Conservation (phyloP, 2,113 vertebrate species). For the Phyllostomus discolor region DNA sequence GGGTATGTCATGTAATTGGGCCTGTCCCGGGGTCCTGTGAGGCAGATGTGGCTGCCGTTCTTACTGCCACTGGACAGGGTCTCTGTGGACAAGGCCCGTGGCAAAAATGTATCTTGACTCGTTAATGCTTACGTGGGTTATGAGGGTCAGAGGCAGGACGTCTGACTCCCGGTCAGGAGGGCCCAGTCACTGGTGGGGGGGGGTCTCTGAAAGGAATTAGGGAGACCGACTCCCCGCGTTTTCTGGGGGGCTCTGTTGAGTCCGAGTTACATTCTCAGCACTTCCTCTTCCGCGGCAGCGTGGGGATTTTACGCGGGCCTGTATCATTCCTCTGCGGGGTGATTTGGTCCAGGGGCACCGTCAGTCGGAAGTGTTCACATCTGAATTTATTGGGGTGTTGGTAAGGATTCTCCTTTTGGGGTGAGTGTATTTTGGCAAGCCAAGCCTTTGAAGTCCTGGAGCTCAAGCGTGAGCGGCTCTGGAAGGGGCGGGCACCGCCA, state of each 20-base stretch:
- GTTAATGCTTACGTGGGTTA: background rate
- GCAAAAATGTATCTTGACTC: background rate
- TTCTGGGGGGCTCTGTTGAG: background rate
- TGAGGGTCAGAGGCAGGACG: background rate
- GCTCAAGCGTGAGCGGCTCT: background rate
- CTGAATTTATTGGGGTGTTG: background rate
- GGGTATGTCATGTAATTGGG: background rate
- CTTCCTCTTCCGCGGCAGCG: background rate
- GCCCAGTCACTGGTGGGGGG: background rate
- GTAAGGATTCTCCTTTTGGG: background rate
- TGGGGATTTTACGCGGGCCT: background rate
- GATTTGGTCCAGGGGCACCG: background rate
- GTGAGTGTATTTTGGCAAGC: background rate
- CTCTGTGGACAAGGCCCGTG: background rate
- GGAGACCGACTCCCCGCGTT: background rate
- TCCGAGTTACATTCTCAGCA: background rate
- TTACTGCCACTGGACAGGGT: background rate
- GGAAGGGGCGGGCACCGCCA: fast-evolving
- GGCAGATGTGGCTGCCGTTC: background rate
- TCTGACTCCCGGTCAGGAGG: background rate
- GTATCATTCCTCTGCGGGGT: fast-evolving
- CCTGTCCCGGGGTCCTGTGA: background rate
- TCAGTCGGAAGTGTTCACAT: background rate
- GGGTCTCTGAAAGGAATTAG: background rate
- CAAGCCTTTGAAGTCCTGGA: background rate